Evolutionary conservation across 2,888 invertebrate genomes (phyloP), one percentile per base, ranked within the genome.

Genomic region (Acleris cristana): DNA sequence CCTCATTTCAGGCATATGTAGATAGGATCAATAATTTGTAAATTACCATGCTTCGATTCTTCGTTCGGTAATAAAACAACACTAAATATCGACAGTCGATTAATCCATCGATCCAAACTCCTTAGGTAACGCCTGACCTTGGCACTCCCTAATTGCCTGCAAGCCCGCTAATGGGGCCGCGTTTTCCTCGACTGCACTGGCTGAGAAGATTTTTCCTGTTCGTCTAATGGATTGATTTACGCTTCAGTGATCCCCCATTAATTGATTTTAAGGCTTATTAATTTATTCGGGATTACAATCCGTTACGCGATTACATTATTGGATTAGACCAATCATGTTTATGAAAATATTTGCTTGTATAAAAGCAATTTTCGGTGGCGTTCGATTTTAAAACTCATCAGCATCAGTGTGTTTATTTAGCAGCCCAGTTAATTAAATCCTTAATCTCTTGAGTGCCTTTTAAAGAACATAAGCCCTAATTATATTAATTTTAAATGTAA

Each of bases 171-270:
- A 23, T 58, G 55, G 14, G 26, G 16, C n/a, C 10, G 5, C 5
- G 34, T 64, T 66, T 65, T 66, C 61, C 66, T 57, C 51, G 7
- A 60, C 51, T 62, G 58, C 58, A 58, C n/a, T 26, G 23, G 21
- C n/a, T 6, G 18, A 21, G 3, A 26, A 16, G 58, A 26, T 48
- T 62, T 60, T 65, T 52, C 61, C 66, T 45, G 58, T 34, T 23
- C 23, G n/a, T 56, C 61, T 40, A 55, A 23, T 26, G 52, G 61
- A 66, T 66, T 66, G 52, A 66, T 66, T 61, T 56, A 57, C 61
- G 52, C 66, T 44, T 51, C 30, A n/a, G 23, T 53, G 48, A 62
- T 66, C 56, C 61, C 4, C 3, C 51, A 44, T 52, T 66, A 62
- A 66, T 66, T 66, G 56, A 52, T 66, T 66, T 66, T 56, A 51